phyloP scores from a whole-genome alignment of 2,888 invertebrate genomes.

The Smittia sp. region DNA sequence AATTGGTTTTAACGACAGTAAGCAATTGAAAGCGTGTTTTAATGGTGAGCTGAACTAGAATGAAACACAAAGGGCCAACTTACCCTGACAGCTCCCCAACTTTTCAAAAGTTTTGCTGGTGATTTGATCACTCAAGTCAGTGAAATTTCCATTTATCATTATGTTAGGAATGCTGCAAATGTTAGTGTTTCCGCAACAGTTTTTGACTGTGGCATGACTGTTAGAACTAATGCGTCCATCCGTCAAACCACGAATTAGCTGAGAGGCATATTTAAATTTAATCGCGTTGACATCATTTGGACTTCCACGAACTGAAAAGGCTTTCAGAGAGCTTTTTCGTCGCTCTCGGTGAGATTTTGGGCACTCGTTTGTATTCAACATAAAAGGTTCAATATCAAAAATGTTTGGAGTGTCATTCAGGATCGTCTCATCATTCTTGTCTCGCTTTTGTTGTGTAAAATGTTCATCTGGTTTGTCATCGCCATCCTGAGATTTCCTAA shows the following conservation, averaged over 20 bases:
- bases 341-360: no score
- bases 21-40: not conserved
- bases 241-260: constrained; percentile 22
- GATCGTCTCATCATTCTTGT: not conserved
- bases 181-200: constrained; percentile 8
- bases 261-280: constrained; percentile 32
- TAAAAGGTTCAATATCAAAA: not conserved
- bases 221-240: not conserved
- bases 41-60: not conserved
- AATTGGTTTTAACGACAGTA: not conserved
- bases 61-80: constrained; percentile 41
- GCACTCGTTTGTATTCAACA: no score
- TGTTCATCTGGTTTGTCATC: not conserved
- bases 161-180: constrained; percentile 32
- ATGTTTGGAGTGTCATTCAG: not conserved
- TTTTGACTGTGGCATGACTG: constrained; percentile 19
- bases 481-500: constrained; percentile 15
- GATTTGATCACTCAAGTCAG: constrained; percentile 43
- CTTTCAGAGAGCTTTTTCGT: no score
- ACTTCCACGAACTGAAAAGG: no score
- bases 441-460: not conserved
- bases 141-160: constrained; percentile 34
- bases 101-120: not conserved
- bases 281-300: not conserved
- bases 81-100: constrained; percentile 44